phyloP scores from a whole-genome alignment of 2,888 invertebrate genomes.

The Caenorhabditis japonica region DNA sequence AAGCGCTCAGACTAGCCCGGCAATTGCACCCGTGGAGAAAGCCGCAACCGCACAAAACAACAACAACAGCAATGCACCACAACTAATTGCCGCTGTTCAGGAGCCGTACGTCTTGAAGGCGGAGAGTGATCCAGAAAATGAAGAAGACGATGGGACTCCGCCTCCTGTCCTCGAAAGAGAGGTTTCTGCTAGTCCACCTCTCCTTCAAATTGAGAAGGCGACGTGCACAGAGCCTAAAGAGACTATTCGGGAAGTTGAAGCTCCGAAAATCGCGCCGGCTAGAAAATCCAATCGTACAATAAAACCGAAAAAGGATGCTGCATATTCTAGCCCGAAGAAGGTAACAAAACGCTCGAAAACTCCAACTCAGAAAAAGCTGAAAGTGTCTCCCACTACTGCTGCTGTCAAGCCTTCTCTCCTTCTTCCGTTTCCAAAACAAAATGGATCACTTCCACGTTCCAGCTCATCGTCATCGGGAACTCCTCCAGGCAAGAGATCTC shows the following conservation, averaged over 20 bases:
- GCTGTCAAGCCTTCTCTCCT: background rate
- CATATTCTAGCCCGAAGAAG: too few relatives aligned
- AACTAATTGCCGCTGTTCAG: background rate
- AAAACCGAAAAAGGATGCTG: too few relatives aligned
- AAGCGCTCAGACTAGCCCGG: constrained; percentile 37
- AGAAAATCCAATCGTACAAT: constrained; percentile 7
- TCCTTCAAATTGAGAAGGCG: constrained; percentile 3
- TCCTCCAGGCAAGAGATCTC: background rate
- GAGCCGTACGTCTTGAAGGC: constrained; percentile 1
- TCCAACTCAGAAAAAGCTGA: background rate
- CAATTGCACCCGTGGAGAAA: background rate
- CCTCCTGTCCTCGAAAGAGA: constrained; percentile 31
- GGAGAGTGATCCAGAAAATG: background rate
- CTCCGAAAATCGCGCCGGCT: constrained; percentile 1
- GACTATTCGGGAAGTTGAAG: background rate
- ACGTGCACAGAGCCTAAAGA: background rate
- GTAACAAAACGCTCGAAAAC: too few relatives aligned
- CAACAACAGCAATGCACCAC: constrained; percentile 13
- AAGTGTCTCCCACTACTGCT: background rate
- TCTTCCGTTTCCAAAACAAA: too few relatives aligned
- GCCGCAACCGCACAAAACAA: background rate
- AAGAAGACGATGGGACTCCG: background rate
- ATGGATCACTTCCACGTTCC: too few relatives aligned
- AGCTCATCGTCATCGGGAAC: background rate
- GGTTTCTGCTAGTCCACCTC: constrained; percentile 1